phyloP scores from a whole-genome alignment of 2,888 invertebrate genomes.

The Thyatira batis region DNA sequence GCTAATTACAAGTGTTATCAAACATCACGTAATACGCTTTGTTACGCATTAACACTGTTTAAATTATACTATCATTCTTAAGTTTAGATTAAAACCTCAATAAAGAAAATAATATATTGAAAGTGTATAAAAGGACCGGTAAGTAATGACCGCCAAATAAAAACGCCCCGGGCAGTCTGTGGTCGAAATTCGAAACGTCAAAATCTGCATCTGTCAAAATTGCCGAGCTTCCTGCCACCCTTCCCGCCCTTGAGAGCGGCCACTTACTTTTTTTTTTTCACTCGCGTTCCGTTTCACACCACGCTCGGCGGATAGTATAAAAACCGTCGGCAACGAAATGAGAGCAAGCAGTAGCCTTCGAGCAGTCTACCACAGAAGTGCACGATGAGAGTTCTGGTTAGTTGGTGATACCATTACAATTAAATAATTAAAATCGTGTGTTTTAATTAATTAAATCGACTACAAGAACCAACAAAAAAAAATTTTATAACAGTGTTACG shows the following conservation, averaged over 20 bases:
- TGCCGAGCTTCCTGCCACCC: constrained; percentile 74
- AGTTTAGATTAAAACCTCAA: not conserved
- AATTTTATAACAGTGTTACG: constrained; percentile 10
- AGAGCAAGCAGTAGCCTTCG: constrained; percentile 80
- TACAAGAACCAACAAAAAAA: constrained; percentile 12
- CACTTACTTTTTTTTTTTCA: constrained; percentile 77
- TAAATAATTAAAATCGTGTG: constrained; percentile 36
- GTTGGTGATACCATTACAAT: constrained; percentile 44
- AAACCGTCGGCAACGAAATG: constrained; percentile 64
- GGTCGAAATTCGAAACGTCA: constrained; percentile 43
- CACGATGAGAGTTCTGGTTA: constrained; percentile 81
- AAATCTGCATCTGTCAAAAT: constrained; percentile 59
- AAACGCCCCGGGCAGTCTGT: constrained; percentile 7
- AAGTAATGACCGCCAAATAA: not conserved
- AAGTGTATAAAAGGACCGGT: not conserved
- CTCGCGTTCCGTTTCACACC: constrained; percentile 64
- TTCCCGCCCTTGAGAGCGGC: constrained; percentile 75
- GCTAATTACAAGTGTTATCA: not conserved
- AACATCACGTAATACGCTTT: not conserved
- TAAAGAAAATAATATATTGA: not conserved
- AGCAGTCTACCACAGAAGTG: constrained; percentile 81
- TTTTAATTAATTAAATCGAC: constrained; percentile 20
- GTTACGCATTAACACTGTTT: not conserved
- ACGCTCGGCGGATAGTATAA: constrained; percentile 63
- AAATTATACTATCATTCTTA: not conserved